Base-by-base conservation (phyloP, 2,888 invertebrate species). In the Ischnura elegans region DNA sequence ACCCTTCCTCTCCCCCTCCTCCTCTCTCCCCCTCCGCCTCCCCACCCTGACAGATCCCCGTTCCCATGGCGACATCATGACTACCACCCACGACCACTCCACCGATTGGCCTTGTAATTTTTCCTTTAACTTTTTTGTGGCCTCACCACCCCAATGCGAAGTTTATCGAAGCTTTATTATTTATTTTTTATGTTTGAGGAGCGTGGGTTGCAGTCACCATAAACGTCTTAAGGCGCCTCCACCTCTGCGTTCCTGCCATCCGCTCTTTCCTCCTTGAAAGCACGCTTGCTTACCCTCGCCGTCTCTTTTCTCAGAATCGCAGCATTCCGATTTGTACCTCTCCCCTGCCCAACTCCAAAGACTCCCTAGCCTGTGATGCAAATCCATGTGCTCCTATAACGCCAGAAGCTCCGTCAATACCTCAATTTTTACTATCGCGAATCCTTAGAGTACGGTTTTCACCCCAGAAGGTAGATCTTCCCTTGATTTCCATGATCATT, bases 81-180 rank as follows among this genome's bases (percentile, higher is more conserved):
- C 76, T 76, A 29, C 36, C 1, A 13, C 76, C 76, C 76, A 10
- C 29, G 36, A 13, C 25, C 45, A 86, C 86, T 25, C 86, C 45
- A 45, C 25, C 45, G 21, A 86, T 43, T 45, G 10, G 5, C n/a
- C 46, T 45, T 46, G 46, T 86, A 46, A 45, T 86, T 86, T n/a
- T 86, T 46, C 45, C 86, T 86, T 86, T 43, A 86, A n/a, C 43
- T 86, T 86, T 85, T 86, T 45, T 13, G 76, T 76, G 76, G 76
- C 29, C 90, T 43, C 43, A 21, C 61, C 43, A 43, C 43, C 61
- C 55, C 61, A n/a, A 90, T 61, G 66, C 90, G 66, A 90, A 90
- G 90, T 42, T 90, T 90, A 90, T 90, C 43, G 90, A 90, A 55
- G 55, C 42, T 42, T 42, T n/a, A n/a, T n/a, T n/a, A n/a, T n/a